Evolutionary conservation across 2,113 vertebrate species (phyloP), one percentile per base, ranked within the genome.

Genomic region (Rattus norvegicus): DNA sequence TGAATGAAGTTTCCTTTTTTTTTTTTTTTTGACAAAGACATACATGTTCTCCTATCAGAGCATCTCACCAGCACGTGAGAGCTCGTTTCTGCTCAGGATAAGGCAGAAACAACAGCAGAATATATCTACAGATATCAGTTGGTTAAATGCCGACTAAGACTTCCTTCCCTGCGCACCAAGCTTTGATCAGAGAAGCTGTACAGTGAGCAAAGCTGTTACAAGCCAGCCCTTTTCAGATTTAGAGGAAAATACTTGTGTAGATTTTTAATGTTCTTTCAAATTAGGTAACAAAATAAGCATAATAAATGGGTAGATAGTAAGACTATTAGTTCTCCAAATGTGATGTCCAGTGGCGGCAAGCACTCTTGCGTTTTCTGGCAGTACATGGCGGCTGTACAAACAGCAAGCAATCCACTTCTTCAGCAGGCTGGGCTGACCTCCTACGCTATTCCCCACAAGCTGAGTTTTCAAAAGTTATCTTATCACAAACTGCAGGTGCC

Each of bases 301-400:
- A 54, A 90, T 24, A 24, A 79, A 70, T 36, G 6, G 43, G 11
- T 30, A 93, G 39, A 86, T 87, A 61, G 4, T 88, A 84, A 63
- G 36, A 95, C 93, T 83, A 65, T 30, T 86, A 36, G 65, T 90
- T 88, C 61, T 96, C 93, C 75, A 83, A 85, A 63, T 52, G 56
- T 69, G 88, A 69, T 2, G 11, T 87, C 54, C 69, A 77, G 14
- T 59, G 49, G n/a, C 28, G 75, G 6, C 10, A 9, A 67, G 19
- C 26, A 81, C 33, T 77, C 88, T 70, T 0, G 22, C 28, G 20
- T 69, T 75, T 95, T 49, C 67, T 70, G 10, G 77, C 49, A 4
- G 30, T 83, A 28, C 4, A 1, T 8, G 47, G 72, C 16, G 56
- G 4, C 39, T 90, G 76, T 7, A 73, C 4, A 81, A 61, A 67